Percentiles rank a stretch among this genome's conserved stretches.
Conservation (phyloP, 2,888 invertebrate genomes). For the Cheilosia urbana region DNA sequence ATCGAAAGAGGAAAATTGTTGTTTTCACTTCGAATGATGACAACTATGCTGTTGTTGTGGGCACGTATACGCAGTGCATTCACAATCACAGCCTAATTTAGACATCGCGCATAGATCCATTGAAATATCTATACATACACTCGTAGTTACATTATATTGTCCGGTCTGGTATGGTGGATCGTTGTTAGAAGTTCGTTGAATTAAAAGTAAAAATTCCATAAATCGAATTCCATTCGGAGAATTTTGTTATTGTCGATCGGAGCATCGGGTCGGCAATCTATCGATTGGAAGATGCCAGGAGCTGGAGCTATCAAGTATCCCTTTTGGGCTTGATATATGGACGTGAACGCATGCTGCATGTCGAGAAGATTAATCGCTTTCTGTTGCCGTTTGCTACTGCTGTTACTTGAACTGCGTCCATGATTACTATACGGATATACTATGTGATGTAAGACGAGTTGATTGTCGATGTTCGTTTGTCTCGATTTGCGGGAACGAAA, state of each 20-base stretch:
- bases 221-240: constrained; percentile 72
- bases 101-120: constrained; percentile 63
- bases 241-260: constrained; percentile 59
- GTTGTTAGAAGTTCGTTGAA: constrained; percentile 71
- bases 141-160: constrained; percentile 31
- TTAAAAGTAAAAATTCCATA: constrained; percentile 73
- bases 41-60: constrained; percentile 62
- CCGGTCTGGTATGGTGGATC: constrained; percentile 18
- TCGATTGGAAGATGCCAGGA: constrained; percentile 29
- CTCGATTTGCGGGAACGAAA: constrained; percentile 39
- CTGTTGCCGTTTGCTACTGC: constrained; percentile 25
- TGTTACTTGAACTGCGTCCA: constrained; percentile 10
- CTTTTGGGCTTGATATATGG: constrained; percentile 71
- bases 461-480: constrained; percentile 37
- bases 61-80: constrained; percentile 59
- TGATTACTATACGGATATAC: constrained; percentile 5
- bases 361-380: constrained; percentile 72
- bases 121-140: constrained; percentile 24
- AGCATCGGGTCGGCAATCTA: constrained; percentile 27
- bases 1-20: constrained; percentile 49
- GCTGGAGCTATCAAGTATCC: constrained; percentile 67
- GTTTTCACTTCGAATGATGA: constrained; percentile 62
- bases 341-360: constrained; percentile 73
- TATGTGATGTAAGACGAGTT: constrained; percentile 12
- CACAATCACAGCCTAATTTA: constrained; percentile 72